phyloP scores from a whole-genome alignment of 2,888 invertebrate genomes.

The Stenotaenia linearis region DNA sequence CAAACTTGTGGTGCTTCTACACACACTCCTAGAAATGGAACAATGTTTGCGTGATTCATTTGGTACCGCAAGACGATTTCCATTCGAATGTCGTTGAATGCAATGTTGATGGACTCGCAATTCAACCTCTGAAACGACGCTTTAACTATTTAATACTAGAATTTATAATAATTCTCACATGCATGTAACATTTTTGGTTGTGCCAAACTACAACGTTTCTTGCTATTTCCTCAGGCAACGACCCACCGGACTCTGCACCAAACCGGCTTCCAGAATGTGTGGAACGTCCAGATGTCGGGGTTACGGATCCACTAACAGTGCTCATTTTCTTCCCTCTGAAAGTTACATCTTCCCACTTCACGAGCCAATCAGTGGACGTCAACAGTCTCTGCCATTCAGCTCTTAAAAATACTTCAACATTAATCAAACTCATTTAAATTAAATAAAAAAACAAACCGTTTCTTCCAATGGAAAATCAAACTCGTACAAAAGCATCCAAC shows the following conservation, averaged over 20 bases:
- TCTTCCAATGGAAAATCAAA: constrained; percentile 1
- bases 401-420: not conserved
- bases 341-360: constrained; percentile 26
- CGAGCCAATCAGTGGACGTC: constrained; percentile 21
- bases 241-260: not conserved
- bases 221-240: not conserved
- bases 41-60: constrained; percentile 11
- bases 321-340: not conserved
- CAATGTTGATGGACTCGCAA: not conserved
- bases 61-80: not conserved
- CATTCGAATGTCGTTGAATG: not conserved
- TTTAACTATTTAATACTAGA: not conserved
- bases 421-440: not conserved
- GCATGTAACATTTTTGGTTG: not conserved
- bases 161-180: not conserved
- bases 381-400: not conserved
- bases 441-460: not conserved
- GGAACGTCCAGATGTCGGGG: not conserved
- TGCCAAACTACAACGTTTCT: constrained; percentile 7
- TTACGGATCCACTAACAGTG: not conserved
- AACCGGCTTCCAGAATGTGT: not conserved
- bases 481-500: not conserved
- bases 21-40: not conserved
- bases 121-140: constrained; percentile 24
- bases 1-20: not conserved